Evolutionary conservation across 2,888 invertebrate species (phyloP).

Genomic region (Yponomeuta malinellus): DNA sequence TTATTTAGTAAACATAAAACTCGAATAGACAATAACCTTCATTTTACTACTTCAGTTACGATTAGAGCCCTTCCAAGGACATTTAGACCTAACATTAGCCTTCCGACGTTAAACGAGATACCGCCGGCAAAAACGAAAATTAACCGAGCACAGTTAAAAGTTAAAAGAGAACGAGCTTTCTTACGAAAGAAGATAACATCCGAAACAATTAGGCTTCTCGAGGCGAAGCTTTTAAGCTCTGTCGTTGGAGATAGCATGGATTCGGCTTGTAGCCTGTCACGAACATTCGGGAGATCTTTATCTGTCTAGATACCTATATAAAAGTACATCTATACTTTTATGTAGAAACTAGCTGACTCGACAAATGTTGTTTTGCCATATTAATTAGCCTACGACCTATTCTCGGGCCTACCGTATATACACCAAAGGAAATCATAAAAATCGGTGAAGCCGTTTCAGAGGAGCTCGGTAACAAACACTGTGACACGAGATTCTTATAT

Average conservation of each 20-base stretch:
- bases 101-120: not conserved
- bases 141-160: not conserved
- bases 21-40: too few species aligned
- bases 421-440: too few species aligned
- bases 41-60: not conserved
- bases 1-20: too few species aligned
- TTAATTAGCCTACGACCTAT: too few species aligned
- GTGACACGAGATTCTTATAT: too few species aligned
- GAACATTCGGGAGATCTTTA: not conserved
- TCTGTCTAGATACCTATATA: not conserved
- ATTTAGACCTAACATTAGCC: not conserved
- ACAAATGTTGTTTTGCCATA: too few species aligned
- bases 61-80: not conserved
- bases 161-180: constrained; percentile 1
- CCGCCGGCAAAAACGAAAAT: not conserved
- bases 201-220: constrained; percentile 11
- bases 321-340: not conserved
- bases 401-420: too few species aligned
- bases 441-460: too few species aligned
- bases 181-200: constrained; percentile 2
- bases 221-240: constrained; percentile 6
- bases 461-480: too few species aligned
- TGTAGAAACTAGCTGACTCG: not conserved
- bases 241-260: not conserved
- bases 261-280: constrained; percentile 7